These are phyloP conservation scores for Artemia sinica DNA, from an alignment of 2,888 invertebrate species.

Conservation along the genomic window DNA sequence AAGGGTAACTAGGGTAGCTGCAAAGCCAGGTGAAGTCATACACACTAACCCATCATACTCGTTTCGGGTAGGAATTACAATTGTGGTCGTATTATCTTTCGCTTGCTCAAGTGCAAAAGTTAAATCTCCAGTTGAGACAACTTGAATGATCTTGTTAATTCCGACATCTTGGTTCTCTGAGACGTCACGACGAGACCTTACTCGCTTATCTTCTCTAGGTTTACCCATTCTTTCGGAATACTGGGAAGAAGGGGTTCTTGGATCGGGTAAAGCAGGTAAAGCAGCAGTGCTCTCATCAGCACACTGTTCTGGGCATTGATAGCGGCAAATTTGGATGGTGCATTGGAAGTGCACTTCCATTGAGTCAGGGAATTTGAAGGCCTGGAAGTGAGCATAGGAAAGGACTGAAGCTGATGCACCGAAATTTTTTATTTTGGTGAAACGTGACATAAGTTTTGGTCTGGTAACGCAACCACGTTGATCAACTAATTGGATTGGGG, in stretches of 20 bases:
- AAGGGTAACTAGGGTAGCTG: slow-evolving; percentile 62
- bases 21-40: slow-evolving; percentile 86
- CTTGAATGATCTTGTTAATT: slow-evolving; percentile 68
- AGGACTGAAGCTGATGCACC: slow-evolving; percentile 79
- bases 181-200: slow-evolving; percentile 33
- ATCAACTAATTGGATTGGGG: slow-evolving; percentile 80
- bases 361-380: slow-evolving; percentile 86
- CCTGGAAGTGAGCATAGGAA: slow-evolving; percentile 82
- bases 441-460: slow-evolving; percentile 78
- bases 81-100: slow-evolving; percentile 38
- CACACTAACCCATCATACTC: slow-evolving; percentile 54
- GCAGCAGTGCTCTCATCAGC: slow-evolving; percentile 32
- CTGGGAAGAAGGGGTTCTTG: slow-evolving; percentile 25
- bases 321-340: slow-evolving; percentile 80
- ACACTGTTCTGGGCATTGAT: slow-evolving; percentile 82
- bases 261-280: slow-evolving; percentile 24
- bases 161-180: slow-evolving; percentile 50
- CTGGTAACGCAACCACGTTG: slow-evolving; percentile 78
- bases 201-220: slow-evolving; percentile 54
- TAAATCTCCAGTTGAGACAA: slow-evolving; percentile 75
- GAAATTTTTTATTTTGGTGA: slow-evolving; percentile 86
- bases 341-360: slow-evolving; percentile 94
- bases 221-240: slow-evolving; percentile 43
- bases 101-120: slow-evolving; percentile 60
- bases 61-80: slow-evolving; percentile 47